A percentile compares a stretch with the other conserved stretches of the same genome.
phyloP scores from a whole-genome alignment of 2,888 invertebrate species.

The Chloroclystis v-ata region DNA sequence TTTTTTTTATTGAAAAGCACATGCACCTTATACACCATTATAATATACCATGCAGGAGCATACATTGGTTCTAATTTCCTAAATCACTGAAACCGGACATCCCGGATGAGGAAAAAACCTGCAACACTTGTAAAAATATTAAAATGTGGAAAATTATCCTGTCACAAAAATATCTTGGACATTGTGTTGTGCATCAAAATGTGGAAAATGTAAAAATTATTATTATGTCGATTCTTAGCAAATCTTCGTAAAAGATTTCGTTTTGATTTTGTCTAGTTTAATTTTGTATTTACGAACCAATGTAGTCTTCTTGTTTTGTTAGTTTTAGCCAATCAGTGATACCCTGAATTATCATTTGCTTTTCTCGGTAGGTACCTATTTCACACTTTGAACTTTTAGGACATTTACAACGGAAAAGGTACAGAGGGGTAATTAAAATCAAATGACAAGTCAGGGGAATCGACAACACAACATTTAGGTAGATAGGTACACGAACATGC shows the following conservation, averaged over 20 bases:
- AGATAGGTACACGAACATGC: conserved; percentile 66
- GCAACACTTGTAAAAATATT: conserved; percentile 45
- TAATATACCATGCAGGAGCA: conserved; percentile 40
- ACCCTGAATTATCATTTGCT: conserved; percentile 41
- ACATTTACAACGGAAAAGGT: neutral
- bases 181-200: too few species aligned
- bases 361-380: conserved; percentile 5
- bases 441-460: conserved; percentile 47
- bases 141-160: neutral
- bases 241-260: neutral
- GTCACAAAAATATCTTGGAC: neutral
- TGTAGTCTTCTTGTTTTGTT: conserved; percentile 36
- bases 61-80: conserved; percentile 41
- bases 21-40: conserved; percentile 29
- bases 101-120: conserved; percentile 52
- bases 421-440: conserved; percentile 14
- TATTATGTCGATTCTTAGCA: neutral
- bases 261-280: neutral
- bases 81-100: conserved; percentile 30
- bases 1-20: neutral
- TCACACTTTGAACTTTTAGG: too few species aligned
- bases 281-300: conserved; percentile 35
- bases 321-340: conserved; percentile 45
- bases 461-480: conserved; percentile 45
- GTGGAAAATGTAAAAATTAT: neutral